phyloP scores from a whole-genome alignment of 1,140 invertebrate genomes.

The Dinoponera quadriceps region DNA sequence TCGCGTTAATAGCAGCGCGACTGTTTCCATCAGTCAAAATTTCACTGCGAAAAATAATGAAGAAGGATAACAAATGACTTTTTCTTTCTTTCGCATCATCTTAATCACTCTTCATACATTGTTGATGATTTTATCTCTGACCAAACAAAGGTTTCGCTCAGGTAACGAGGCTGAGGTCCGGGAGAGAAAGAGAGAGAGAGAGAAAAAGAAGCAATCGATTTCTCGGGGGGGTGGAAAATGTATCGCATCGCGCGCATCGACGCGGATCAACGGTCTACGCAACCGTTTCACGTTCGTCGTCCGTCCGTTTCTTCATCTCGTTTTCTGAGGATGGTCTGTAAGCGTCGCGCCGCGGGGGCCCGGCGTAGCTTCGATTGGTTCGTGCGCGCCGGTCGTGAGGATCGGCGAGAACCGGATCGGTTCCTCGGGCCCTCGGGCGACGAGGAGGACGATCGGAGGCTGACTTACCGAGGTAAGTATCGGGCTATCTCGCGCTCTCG shows the following conservation, averaged over 20 bases:
- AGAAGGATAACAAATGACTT: no score
- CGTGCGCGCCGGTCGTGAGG: conserved; percentile 56
- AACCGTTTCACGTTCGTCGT: conserved; percentile 28
- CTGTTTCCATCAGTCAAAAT: no score
- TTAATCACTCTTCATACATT: no score
- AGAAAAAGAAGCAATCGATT: no score
- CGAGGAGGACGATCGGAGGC: conserved; percentile 26
- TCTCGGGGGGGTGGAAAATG: not conserved
- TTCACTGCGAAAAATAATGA: no score
- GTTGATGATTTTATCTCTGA: no score
- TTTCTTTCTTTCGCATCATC: no score
- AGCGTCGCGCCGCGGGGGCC: conserved; percentile 22
- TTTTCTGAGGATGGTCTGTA: conserved; percentile 19
- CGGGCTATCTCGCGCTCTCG: conserved; percentile 54
- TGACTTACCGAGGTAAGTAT: conserved; percentile 21
- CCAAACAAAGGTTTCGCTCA: no score
- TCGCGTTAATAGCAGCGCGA: no score
- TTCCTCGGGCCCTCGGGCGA: conserved; percentile 56
- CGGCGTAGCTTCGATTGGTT: conserved; percentile 63
- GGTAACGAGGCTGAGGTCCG: no score
- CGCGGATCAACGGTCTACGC: not conserved
- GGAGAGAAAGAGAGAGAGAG: no score
- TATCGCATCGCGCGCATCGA: not conserved
- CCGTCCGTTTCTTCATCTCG: conserved; percentile 2
- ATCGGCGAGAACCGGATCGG: conserved; percentile 73